phyloP scores from a whole-genome alignment of 2,113 vertebrate species.

The Hippocampus mohnikei region DNA sequence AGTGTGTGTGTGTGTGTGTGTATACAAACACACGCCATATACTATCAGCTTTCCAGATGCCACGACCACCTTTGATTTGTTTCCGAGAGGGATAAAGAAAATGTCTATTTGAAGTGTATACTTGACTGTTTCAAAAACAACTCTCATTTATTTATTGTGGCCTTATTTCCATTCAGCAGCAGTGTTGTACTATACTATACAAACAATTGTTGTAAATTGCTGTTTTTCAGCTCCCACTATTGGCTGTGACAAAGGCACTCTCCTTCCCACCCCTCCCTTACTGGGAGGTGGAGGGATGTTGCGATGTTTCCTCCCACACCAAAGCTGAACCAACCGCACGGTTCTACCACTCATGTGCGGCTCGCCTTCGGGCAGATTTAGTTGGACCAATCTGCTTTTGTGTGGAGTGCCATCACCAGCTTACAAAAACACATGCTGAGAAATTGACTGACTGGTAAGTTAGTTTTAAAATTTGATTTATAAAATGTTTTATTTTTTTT shows the following conservation, averaged over 20 bases:
- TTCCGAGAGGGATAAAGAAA: too few relatives aligned
- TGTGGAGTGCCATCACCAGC: neutral
- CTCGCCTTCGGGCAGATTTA: neutral
- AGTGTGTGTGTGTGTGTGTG: too few relatives aligned
- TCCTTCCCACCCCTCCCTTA: neutral
- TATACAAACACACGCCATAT: too few relatives aligned
- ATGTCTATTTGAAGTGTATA: too few relatives aligned
- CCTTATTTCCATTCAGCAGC: neutral
- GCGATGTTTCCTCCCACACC: neutral
- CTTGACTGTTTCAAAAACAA: neutral
- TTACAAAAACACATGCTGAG: neutral
- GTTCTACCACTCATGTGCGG: neutral
- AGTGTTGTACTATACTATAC: neutral
- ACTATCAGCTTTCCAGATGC: too few relatives aligned
- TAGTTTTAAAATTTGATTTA: neutral
- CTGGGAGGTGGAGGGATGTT: neutral
- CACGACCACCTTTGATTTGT: too few relatives aligned
- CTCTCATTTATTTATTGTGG: neutral
- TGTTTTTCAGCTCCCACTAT: neutral
- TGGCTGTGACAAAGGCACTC: neutral
- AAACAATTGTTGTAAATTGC: neutral
- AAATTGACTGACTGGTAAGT: neutral
- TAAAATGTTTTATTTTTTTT: too few relatives aligned
- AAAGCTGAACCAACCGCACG: neutral
- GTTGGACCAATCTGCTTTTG: neutral